A percentile compares a stretch with the other conserved stretches of the same genome.
These are phyloP conservation scores for Drosophila recens DNA, from an alignment of 2,888 invertebrate species.

Conservation along the genomic window DNA sequence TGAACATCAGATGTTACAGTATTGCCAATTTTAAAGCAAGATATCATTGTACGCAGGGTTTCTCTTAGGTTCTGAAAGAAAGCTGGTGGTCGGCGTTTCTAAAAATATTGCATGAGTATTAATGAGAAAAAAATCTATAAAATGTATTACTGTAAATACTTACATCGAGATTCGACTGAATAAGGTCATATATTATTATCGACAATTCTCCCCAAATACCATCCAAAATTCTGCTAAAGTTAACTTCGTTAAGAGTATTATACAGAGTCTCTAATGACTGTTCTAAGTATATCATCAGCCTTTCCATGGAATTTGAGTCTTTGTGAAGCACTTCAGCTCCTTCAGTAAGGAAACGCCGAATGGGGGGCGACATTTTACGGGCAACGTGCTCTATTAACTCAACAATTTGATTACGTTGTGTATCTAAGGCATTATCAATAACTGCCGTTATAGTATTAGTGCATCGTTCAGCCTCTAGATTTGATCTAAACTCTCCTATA, in stretches of 20 bases:
- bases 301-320: constrained; percentile 93
- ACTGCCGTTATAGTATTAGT: constrained; percentile 92
- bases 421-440: constrained; percentile 94
- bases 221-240: constrained; percentile 94
- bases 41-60: constrained; percentile 93
- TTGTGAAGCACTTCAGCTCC: constrained; percentile 93
- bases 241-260: constrained; percentile 94
- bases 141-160: constrained; percentile 30
- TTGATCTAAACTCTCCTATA: constrained; percentile 90
- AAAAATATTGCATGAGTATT: background rate
- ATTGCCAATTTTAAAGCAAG: constrained; percentile 90
- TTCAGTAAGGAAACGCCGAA: constrained; percentile 91
- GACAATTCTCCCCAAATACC: constrained; percentile 95
- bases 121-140: constrained; percentile 19
- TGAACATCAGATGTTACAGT: constrained; percentile 87
- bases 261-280: constrained; percentile 93
- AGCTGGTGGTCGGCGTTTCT: constrained; percentile 94
- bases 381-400: constrained; percentile 94
- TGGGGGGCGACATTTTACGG: constrained; percentile 92
- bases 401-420: constrained; percentile 94
- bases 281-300: constrained; percentile 96
- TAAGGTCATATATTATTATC: constrained; percentile 91
- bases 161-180: constrained; percentile 91
- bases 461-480: constrained; percentile 92
- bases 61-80: constrained; percentile 96